Evolutionary conservation across 2,797 vertebrate species (phyloP).

Genomic region (Catamblyrhynchus diadema): DNA sequence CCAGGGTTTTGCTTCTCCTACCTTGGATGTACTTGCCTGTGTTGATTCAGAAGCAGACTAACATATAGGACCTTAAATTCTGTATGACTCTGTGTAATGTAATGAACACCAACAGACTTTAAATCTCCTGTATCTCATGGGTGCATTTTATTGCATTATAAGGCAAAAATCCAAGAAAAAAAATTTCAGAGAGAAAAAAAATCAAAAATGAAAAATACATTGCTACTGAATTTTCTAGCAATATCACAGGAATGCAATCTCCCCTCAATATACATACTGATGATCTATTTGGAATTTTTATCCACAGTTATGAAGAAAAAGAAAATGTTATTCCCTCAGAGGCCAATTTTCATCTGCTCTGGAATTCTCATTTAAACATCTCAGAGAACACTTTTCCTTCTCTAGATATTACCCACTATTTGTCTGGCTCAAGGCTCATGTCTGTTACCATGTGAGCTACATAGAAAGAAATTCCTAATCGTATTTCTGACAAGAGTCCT

Average conservation of each 20-base stretch:
- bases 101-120: conserved; percentile 65
- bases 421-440: conserved; percentile 15
- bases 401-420: conserved; percentile 41
- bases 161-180: conserved; percentile 62
- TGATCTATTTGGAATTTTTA: conserved; percentile 70
- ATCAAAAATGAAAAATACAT: conserved; percentile 17
- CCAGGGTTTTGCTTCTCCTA: conserved; percentile 52
- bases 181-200: background rate
- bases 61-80: conserved; percentile 52
- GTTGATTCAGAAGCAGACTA: conserved; percentile 58
- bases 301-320: conserved; percentile 38
- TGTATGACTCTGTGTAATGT: conserved; percentile 38
- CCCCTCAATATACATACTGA: conserved; percentile 43
- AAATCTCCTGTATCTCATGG: conserved; percentile 61
- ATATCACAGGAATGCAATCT: conserved; percentile 66
- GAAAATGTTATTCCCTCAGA: conserved; percentile 59
- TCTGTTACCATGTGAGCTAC: conserved; percentile 44
- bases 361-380: conserved; percentile 70
- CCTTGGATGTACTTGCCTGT: conserved; percentile 45
- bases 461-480: conserved; percentile 59
- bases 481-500: conserved; percentile 60
- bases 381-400: conserved; percentile 43
- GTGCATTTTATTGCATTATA: conserved; percentile 38
- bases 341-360: conserved; percentile 59
- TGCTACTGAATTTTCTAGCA: conserved; percentile 65